Conservation (phyloP, 2,113 vertebrate species). For the Coracopsis vasa region DNA sequence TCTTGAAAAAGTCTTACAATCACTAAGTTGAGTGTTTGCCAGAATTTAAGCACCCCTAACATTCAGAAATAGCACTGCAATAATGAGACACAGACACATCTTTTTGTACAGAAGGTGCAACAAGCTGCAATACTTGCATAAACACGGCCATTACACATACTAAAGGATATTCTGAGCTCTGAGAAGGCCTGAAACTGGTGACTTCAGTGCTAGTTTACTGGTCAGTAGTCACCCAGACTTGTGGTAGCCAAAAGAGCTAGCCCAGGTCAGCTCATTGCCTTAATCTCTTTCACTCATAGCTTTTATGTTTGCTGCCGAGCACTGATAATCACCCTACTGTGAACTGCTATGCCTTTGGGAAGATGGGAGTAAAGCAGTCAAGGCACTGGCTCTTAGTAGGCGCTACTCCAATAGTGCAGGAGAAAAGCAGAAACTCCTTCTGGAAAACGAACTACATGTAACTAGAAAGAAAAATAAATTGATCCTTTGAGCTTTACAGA, state of each 20-base stretch:
- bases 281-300: not conserved
- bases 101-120: not conserved
- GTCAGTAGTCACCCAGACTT: not conserved
- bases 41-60: not conserved
- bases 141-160: not conserved
- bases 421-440: not conserved
- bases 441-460: not conserved
- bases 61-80: not conserved
- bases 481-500: not conserved
- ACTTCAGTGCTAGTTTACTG: not conserved
- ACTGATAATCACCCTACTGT: not conserved
- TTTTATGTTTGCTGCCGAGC: not conserved
- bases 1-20: not conserved
- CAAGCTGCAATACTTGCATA: not conserved
- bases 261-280: not conserved
- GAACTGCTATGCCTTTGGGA: not conserved
- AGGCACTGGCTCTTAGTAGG: not conserved
- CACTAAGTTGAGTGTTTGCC: not conserved
- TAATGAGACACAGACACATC: not conserved
- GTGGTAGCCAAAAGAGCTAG: not conserved
- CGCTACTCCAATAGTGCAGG: fast-evolving
- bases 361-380: fast-evolving
- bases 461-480: not conserved
- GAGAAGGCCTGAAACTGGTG: not conserved
- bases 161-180: not conserved